Conservation (phyloP, 2,797 vertebrate genomes). For the Protonibea diacanthus region DNA sequence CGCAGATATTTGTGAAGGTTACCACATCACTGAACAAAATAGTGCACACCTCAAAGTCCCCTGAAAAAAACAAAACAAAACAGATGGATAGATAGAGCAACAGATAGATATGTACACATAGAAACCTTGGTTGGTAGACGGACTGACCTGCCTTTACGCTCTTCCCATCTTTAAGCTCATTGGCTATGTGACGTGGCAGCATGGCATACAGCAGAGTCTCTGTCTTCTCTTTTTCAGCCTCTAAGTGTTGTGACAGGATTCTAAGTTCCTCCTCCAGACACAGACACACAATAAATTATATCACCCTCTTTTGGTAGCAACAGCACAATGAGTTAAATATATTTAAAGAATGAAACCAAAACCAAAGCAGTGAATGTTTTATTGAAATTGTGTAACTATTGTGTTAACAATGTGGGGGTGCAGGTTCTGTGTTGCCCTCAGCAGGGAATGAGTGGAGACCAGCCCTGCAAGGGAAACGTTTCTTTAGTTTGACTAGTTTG, state of each 20-base stretch:
- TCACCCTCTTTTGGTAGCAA: neutral
- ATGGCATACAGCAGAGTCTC: slow-evolving; percentile 86
- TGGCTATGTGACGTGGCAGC: slow-evolving; percentile 86
- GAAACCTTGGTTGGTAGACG: neutral
- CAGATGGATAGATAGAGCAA: neutral
- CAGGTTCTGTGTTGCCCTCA: too few species aligned
- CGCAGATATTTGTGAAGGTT: slow-evolving; percentile 88
- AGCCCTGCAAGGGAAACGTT: too few species aligned
- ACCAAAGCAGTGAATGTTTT: too few species aligned
- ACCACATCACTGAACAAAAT: slow-evolving; percentile 88
- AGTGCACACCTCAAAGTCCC: slow-evolving; percentile 87
- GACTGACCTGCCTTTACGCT: slow-evolving; percentile 83
- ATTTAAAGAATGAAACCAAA: too few species aligned
- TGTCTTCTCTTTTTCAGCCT: slow-evolving; percentile 86
- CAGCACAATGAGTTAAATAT: too few species aligned
- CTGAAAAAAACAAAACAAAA: slow-evolving; percentile 48
- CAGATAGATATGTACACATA: rapidly evolving
- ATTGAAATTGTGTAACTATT: too few species aligned
- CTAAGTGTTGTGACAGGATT: slow-evolving; percentile 84
- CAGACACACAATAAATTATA: neutral
- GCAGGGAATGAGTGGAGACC: too few species aligned
- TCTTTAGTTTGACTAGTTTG: too few species aligned
- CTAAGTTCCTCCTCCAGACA: slow-evolving; percentile 82
- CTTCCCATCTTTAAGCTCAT: slow-evolving; percentile 86
- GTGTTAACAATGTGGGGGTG: too few species aligned